Evolutionary conservation across 2,888 invertebrate species (phyloP).

Genomic region (Acanthopleura granulata): DNA sequence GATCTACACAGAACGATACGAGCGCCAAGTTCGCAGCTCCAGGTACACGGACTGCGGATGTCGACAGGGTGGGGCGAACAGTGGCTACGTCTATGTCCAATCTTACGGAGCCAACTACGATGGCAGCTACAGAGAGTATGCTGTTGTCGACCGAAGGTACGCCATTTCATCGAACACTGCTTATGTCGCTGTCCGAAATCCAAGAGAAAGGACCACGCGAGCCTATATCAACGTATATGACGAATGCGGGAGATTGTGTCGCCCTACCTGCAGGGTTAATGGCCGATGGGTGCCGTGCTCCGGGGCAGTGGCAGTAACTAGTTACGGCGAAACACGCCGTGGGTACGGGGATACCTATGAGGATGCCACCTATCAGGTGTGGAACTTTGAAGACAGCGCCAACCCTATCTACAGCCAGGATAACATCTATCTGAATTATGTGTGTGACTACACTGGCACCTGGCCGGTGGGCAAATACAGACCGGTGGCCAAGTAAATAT

Average conservation of each 20-base stretch:
- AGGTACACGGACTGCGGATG: slow-evolving; percentile 24
- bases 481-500: too few species aligned
- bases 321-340: slow-evolving; percentile 29
- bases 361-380: slow-evolving; percentile 35
- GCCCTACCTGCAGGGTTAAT: slow-evolving; percentile 49
- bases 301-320: slow-evolving; percentile 42
- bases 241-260: slow-evolving; percentile 55
- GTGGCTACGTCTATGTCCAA: slow-evolving; percentile 46
- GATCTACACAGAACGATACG: slow-evolving; percentile 22
- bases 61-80: slow-evolving; percentile 26
- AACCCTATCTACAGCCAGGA: slow-evolving; percentile 43
- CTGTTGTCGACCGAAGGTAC: slow-evolving; percentile 51
- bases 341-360: slow-evolving; percentile 48
- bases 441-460: slow-evolving; percentile 51
- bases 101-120: slow-evolving; percentile 56
- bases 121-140: slow-evolving; percentile 55
- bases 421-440: slow-evolving; percentile 52
- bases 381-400: slow-evolving; percentile 32
- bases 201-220: slow-evolving; percentile 35
- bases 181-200: slow-evolving; percentile 55
- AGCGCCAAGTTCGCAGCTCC: background rate
- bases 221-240: slow-evolving; percentile 50
- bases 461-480: background rate
- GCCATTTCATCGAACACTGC: slow-evolving; percentile 50
- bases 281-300: slow-evolving; percentile 45